phyloP scores from a whole-genome alignment of 64 coral and sea anemone species.

The Actinia tenebrosa region DNA sequence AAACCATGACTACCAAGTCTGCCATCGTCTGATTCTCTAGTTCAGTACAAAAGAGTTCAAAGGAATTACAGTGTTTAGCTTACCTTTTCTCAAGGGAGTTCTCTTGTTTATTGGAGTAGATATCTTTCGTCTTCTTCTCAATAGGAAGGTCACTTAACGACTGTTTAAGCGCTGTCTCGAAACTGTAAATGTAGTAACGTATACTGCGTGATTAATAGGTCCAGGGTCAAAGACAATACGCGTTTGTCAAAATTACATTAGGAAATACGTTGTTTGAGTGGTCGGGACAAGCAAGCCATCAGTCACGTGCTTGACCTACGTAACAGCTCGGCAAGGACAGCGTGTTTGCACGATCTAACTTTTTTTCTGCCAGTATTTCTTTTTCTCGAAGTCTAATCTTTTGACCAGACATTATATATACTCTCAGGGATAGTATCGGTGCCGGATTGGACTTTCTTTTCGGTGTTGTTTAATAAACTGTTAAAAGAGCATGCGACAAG shows the following conservation, averaged over 20 bases:
- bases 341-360: neutral
- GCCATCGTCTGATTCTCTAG: neutral
- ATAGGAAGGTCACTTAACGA: conserved; percentile 8
- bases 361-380: neutral
- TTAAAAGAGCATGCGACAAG: neutral
- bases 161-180: conserved; percentile 8
- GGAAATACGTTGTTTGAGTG: conserved; percentile 5
- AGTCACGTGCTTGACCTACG: neutral
- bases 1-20: neutral
- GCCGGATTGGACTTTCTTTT: neutral
- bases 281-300: neutral
- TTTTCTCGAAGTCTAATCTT: neutral
- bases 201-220: conserved; percentile 4
- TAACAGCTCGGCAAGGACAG: neutral
- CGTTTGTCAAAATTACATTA: conserved; percentile 18
- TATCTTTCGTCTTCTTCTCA: neutral
- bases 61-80: neutral
- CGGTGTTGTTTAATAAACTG: neutral
- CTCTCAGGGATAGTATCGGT: neutral
- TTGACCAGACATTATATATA: neutral
- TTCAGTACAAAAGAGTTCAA: neutral
- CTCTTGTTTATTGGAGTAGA: neutral
- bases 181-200: conserved; percentile 9
- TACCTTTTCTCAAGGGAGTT: neutral
- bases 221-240: conserved; percentile 5